Evolutionary conservation across 2,113 vertebrate genomes (phyloP).

Genomic region (Arizona elegans): DNA sequence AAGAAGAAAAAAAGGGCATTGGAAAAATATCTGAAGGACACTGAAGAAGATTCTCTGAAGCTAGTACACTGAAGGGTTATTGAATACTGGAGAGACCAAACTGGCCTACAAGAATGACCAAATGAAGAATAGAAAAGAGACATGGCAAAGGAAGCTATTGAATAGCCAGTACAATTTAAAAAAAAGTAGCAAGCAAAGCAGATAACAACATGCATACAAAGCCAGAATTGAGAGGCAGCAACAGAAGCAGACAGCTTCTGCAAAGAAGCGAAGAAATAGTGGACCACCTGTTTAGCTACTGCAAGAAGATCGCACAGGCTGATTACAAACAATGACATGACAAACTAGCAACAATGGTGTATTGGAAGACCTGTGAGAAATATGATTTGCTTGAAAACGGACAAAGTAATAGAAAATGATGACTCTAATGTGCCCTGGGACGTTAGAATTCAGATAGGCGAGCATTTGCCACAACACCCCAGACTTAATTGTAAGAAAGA

Average conservation of each 20-base stretch:
- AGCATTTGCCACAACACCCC: background rate
- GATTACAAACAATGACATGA: too few relatives aligned
- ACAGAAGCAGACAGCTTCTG: too few relatives aligned
- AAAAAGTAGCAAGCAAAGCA: too few relatives aligned
- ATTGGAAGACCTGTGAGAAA: background rate
- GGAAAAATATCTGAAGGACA: background rate
- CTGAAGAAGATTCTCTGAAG: background rate
- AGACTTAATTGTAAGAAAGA: background rate
- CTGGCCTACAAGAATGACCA: background rate
- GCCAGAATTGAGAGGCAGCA: too few relatives aligned
- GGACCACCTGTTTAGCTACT: too few relatives aligned
- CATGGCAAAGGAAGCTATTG: background rate
- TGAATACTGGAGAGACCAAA: background rate
- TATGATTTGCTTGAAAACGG: background rate
- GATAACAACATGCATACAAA: too few relatives aligned
- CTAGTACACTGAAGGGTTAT: background rate
- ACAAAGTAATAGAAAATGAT: background rate
- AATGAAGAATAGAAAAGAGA: background rate
- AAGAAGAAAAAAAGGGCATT: background rate
- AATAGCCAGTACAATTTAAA: background rate
- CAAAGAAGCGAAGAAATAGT: too few relatives aligned
- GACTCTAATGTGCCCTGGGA: background rate
- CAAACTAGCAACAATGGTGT: too few relatives aligned
- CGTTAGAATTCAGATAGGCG: background rate
- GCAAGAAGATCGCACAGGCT: too few relatives aligned